Evolutionary conservation across 2,888 invertebrate genomes (phyloP), one percentile per base, ranked within the genome.

Genomic region (Idaea aversata): DNA sequence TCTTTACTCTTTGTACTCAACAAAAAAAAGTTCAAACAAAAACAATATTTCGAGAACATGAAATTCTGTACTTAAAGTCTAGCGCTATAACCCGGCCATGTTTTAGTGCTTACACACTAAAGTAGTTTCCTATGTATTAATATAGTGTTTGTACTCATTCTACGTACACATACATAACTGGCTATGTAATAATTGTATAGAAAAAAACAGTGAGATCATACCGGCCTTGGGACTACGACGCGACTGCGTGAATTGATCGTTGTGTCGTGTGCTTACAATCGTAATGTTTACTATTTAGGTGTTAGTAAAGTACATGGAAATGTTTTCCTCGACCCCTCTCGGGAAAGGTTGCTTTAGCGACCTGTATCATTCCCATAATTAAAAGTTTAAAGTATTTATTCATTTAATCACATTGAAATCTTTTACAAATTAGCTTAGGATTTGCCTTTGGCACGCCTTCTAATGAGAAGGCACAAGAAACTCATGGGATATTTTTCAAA

Each of bases 151-250:
- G 69, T 69, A 69, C 81, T 47, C 13, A 47, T 10, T 10, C 4
- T 47, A 47, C 47, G 13, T 10, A 36, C 47, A 47, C 13, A 68
- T 82, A 77, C 83, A 64, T 80, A 90, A 78, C 71, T 77, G 72
- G 84, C 78, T 78, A 77, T 72, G 72, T 88, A 78, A 85, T 83
- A 85, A 75, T 80, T 73, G 71, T 77, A 72, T 81, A 81, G 80
- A 86, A 86, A 88, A 89, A 90, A 81, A 81, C 83, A 78, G 79
- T 69, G 91, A 91, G 90, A 90, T 92, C 91, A 91, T 80, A 85
- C 68, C 75, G 87, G 77, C 91, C 91, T 91, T 91, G 89, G 77
- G 72, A 77, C 77, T 80, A 78, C 77, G 81, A 78, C 80, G 75
- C 73, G 78, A 75, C 47, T 76, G 75, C 76, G 83, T 81, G 85